A percentile compares a stretch with the other conserved stretches of the same genome.
Conservation (phyloP, 2,113 vertebrate genomes). For the Poeciliopsis occidentalis region DNA sequence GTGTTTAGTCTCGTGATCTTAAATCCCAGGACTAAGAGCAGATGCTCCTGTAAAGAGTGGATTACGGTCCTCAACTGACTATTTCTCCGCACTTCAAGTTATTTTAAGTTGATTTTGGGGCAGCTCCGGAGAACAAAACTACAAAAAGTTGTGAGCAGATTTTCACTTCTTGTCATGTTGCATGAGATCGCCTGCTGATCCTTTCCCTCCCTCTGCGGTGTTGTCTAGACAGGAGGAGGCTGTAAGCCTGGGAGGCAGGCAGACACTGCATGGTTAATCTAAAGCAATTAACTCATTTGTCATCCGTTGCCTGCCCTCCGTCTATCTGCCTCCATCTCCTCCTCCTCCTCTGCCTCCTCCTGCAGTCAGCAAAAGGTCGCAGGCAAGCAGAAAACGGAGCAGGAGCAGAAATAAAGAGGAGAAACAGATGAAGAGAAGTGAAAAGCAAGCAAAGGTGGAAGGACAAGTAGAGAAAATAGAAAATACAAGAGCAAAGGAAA, state of each 20-base stretch:
- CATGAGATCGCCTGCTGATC: conserved; percentile 35
- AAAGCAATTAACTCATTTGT: conserved; percentile 75
- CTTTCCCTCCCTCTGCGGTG: conserved; percentile 57
- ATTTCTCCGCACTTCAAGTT: not conserved
- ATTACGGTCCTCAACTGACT: conserved; percentile 1
- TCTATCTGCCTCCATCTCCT: conserved; percentile 55
- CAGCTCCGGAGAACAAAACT: conserved; percentile 2
- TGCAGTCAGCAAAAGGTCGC: conserved; percentile 67
- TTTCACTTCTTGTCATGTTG: conserved; percentile 22
- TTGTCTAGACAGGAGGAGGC: conserved; percentile 67
- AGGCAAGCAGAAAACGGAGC: conserved; percentile 61
- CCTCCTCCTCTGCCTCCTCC: conserved; percentile 27
- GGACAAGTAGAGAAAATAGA: not conserved
- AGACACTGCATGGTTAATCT: conserved; percentile 69
- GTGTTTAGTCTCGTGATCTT: not conserved
- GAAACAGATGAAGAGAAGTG: not conserved
- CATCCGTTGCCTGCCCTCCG: conserved; percentile 57
- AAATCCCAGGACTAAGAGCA: not conserved
- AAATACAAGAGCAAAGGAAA: too few species aligned
- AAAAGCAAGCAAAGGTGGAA: not conserved
- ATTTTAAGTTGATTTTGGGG: not conserved
- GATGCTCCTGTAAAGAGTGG: not conserved
- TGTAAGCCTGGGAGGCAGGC: conserved; percentile 54
- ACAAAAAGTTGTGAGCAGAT: not conserved
- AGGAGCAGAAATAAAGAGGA: conserved; percentile 27